Evolutionary conservation across 2,113 vertebrate genomes (phyloP), one percentile per base, ranked within the genome.

Genomic region (Hemiscyllium ocellatum): DNA sequence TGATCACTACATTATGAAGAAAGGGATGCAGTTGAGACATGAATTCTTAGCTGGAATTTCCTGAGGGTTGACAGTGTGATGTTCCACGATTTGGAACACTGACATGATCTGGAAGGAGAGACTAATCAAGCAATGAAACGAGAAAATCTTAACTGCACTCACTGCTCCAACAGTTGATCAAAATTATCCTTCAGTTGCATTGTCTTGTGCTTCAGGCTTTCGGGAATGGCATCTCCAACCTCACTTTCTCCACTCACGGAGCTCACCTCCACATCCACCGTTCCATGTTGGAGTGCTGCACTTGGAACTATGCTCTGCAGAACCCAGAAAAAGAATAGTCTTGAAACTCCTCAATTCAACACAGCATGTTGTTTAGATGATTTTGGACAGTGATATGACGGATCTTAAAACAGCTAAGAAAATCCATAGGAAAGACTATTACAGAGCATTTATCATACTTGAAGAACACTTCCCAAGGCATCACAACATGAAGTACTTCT

Each of bases 141-240:
- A 12, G 61, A 66, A 68, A 68, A 66, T 10, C 5, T 37, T 15
- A 2, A 37, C 8, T 65, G 0, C 29, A 97, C 98, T 98, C 97
- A 99, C 98, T 96, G 97, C 83, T 97, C 97, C 78, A 98, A 95
- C 66, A 98, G 96, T 20, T 96, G 95, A 2, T 96, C 83, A 0
- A 97, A 97, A 76, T 98, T 97, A 85, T 96, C 96, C 95, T 98
- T 97, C 80, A 96, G 94, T 61, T 0, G 96, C 37, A 56, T 96
- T 89, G 96, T 96, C 96, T 97, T 97, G 47, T 66, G 96, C 70
- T 95, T 96, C 10, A 97, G 96, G 0, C 96, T 95, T 61, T 17
- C 96, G 6, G 96, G 96, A 80, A 97, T 76, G 33, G 96, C 24
- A 0, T 2, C 52, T 12, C 96, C 96, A 4, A 5, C 95, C 12